Percentiles rank a stretch among this genome's conserved stretches.
These are phyloP conservation scores for Chloropsis hardwickii DNA, from an alignment of 2,113 vertebrate species.

Conservation along the genomic window DNA sequence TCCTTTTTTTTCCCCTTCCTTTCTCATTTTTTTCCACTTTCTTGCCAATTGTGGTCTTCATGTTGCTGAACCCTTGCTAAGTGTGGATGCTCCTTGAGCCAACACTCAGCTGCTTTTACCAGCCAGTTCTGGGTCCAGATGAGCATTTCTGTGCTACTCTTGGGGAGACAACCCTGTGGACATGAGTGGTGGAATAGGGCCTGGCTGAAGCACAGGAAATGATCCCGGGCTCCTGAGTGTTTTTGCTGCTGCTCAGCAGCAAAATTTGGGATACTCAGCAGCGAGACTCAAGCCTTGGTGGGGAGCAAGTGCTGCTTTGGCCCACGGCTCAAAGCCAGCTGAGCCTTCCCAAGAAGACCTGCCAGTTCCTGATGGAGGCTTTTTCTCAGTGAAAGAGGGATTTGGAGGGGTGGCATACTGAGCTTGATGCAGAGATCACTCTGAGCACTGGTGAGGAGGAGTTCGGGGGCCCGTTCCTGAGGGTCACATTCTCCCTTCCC, in stretches of 20 bases:
- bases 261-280: neutral
- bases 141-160: neutral
- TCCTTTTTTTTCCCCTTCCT: neutral
- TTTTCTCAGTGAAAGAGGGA: neutral
- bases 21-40: neutral
- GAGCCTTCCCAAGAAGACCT: neutral
- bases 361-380: neutral
- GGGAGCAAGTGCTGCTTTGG: neutral
- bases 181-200: neutral
- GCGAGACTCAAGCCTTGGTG: neutral
- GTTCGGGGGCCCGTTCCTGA: fast-evolving
- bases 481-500: neutral
- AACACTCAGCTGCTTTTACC: neutral
- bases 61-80: neutral
- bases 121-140: neutral
- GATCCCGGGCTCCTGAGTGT: neutral
- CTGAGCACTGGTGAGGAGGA: neutral
- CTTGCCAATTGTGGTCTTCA: neutral
- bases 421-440: neutral
- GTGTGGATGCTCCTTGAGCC: neutral
- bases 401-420: neutral
- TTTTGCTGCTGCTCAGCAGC: neutral
- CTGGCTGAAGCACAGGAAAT: neutral
- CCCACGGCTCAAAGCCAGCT: neutral
- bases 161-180: neutral